Evolutionary conservation across 2,888 invertebrate species (phyloP), one percentile per base, ranked within the genome.

Genomic region (Margaritifera margaritifera): DNA sequence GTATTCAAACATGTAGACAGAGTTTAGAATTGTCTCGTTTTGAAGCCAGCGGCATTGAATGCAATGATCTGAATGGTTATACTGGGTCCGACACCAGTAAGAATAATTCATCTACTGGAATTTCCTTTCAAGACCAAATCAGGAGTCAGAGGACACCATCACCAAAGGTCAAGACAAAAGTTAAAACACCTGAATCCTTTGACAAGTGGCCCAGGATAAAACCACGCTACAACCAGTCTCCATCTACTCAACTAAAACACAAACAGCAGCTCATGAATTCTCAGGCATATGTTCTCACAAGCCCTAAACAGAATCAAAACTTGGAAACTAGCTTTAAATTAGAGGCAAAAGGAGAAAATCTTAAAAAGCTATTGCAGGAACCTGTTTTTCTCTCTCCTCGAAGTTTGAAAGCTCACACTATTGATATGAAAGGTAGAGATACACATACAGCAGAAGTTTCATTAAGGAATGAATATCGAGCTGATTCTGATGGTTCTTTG

Each of bases 201-300:
- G 79, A 82, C 62, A 82, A 78, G 55, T 84, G 83, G 83, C 81
- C 77, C 22, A 65, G 81, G 42, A 72, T 78, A 42, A 84, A 83
- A 72, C 71, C 72, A 15, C 64, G 74, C 11, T 62, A 63, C 25
- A 67, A 60, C 2, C 73, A 74, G 54, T 24, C 22, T n/a, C 74
- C 77, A 25, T 74, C 78, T 18, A 54, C 67, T 24, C 51, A 54
- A 8, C 53, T 22, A 18, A 72, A 75, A 64, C 15, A 31, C 31
- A 50, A 42, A 11, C 53, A 11, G 15, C 42, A 42, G 42, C 42
- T 42, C 11, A 42, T 42, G 42, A 42, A 42, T 42, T 42, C 42
- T 42, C 42, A 42, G 42, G 15, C 42, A 42, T 11, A 42, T 15
- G 42, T 42, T 42, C 42, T 42, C 42, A 42, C 15, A 42, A 42